These are phyloP conservation scores for Agrotis segetum DNA, from an alignment of 2,888 invertebrate species.

Conservation along the genomic window DNA sequence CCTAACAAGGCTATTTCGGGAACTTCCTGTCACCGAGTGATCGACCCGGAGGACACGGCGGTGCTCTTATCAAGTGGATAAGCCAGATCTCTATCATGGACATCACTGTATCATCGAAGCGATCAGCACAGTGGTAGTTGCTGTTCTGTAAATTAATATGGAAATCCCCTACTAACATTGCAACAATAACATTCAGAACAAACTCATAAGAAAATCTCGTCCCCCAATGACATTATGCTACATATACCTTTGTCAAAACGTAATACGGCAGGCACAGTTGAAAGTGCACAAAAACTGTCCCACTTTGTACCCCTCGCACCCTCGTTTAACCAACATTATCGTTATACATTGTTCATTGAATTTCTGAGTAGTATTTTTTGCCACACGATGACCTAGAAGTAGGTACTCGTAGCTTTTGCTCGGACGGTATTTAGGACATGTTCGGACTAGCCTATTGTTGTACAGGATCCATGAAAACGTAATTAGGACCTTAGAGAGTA, in stretches of 20 bases:
- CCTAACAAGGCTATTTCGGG: too few relatives aligned
- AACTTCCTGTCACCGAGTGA: too few relatives aligned
- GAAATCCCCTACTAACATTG: too few relatives aligned
- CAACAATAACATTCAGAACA: constrained; percentile 1
- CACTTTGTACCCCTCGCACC: constrained; percentile 48
- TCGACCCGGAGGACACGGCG: too few relatives aligned
- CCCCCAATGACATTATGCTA: constrained; percentile 41
- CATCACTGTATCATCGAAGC: too few relatives aligned
- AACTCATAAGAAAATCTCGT: constrained; percentile 17
- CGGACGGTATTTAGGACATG: constrained; percentile 8
- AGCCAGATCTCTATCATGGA: too few relatives aligned
- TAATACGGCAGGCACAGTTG: constrained; percentile 65
- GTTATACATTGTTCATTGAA: constrained; percentile 77
- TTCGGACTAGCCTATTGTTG: background rate
- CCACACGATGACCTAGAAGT: constrained; percentile 61
- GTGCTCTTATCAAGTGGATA: too few relatives aligned
- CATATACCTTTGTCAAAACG: constrained; percentile 56
- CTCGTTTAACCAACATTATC: constrained; percentile 66
- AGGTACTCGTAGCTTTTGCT: constrained; percentile 18
- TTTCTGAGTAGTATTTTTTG: constrained; percentile 69
- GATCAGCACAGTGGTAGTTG: too few relatives aligned
- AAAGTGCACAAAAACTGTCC: constrained; percentile 70
- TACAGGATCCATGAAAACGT: constrained; percentile 15
- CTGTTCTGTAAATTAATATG: too few relatives aligned
- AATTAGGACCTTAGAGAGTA: constrained; percentile 1